Conservation (phyloP, 1,140 invertebrate species). For the Campoletis sonorensis region DNA sequence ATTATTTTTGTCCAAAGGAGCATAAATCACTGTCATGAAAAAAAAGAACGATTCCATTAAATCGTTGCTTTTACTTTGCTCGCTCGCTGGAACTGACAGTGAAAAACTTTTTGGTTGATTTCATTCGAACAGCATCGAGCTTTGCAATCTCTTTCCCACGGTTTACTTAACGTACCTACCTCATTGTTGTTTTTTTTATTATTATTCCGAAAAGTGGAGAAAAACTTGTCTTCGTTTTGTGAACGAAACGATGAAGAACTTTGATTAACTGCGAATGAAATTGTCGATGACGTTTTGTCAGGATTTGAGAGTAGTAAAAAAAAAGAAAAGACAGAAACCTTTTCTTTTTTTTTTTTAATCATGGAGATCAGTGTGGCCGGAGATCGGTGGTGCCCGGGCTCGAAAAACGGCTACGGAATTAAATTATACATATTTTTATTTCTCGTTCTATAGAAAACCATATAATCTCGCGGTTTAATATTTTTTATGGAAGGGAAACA, state of each 20-base stretch:
- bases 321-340: too few relatives aligned
- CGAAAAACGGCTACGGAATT: too few relatives aligned
- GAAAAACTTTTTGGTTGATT: not conserved
- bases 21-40: not conserved
- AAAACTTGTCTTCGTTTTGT: too few relatives aligned
- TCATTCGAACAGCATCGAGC: conserved; percentile 26
- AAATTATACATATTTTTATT: too few relatives aligned
- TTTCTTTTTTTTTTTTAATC: too few relatives aligned
- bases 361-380: too few relatives aligned
- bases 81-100: not conserved
- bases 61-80: not conserved
- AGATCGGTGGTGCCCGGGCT: too few relatives aligned
- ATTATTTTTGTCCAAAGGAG: not conserved
- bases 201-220: not conserved
- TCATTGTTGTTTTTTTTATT: conserved; percentile 47
- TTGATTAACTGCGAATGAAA: too few relatives aligned
- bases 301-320: too few relatives aligned
- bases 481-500: not conserved
- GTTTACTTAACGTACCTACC: conserved; percentile 51
- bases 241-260: not conserved
- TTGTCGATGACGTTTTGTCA: too few relatives aligned
- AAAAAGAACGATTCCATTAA: conserved; percentile 13
- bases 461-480: too few relatives aligned
- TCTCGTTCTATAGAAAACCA: too few relatives aligned
- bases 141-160: conserved; percentile 8